phyloP scores from a whole-genome alignment of 2,113 vertebrate species.

The Rhadina sibilatrix region DNA sequence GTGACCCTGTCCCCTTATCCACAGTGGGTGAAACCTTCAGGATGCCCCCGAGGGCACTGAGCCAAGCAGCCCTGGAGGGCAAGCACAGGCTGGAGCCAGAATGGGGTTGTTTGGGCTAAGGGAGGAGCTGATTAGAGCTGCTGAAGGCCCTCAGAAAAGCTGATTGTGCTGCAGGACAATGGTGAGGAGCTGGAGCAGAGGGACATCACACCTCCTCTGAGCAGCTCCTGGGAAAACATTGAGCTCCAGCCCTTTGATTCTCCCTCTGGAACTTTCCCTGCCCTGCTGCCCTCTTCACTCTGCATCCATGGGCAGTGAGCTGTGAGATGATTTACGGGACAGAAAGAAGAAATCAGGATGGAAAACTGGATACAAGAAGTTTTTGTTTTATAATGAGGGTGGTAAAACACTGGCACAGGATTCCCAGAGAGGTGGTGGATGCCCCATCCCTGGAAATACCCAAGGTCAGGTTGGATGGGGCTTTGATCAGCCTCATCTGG shows the following conservation, averaged over 20 bases:
- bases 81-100: neutral
- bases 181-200: neutral
- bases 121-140: neutral
- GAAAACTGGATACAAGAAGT: neutral
- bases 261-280: neutral
- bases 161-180: neutral
- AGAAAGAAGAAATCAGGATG: neutral
- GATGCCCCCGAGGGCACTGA: neutral
- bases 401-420: neutral
- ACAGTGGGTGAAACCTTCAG: neutral
- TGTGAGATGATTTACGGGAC: neutral
- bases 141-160: constrained; percentile 2
- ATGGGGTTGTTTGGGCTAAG: constrained; percentile 12
- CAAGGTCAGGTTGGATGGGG: neutral
- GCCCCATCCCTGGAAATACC: neutral
- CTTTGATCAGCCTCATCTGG: neutral
- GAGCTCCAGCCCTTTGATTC: neutral
- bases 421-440: neutral
- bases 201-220: neutral
- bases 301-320: rapidly evolving
- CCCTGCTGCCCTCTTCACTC: rapidly evolving
- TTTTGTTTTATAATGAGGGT: neutral
- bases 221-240: neutral
- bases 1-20: neutral
- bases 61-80: neutral